phyloP scores from a whole-genome alignment of 2,113 vertebrate genomes.

The Lophochroa leadbeateri region DNA sequence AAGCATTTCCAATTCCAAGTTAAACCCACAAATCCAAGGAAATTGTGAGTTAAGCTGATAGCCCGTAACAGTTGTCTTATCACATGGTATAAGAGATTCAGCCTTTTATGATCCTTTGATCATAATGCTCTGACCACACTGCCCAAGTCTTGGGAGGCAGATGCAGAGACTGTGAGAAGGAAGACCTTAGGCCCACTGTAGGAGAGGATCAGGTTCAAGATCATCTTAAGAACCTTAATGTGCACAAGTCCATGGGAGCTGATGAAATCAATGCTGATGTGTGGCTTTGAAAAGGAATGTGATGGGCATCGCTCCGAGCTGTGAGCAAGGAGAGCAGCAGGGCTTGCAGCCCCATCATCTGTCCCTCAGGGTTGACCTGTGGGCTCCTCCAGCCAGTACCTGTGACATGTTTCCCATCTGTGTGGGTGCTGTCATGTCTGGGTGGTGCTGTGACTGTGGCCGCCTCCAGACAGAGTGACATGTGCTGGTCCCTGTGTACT shows the following conservation, averaged over 20 bases:
- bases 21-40: not conserved
- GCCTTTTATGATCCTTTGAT: not conserved
- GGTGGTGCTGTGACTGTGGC: not conserved
- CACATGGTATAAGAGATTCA: not conserved
- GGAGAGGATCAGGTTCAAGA: not conserved
- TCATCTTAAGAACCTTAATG: not conserved
- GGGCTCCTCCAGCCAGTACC: not conserved
- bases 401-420: not conserved
- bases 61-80: not conserved
- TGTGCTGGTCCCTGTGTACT: not conserved
- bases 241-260: not conserved
- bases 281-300: not conserved
- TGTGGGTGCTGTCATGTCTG: accelerated
- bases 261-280: not conserved
- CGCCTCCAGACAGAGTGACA: accelerated
- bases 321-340: accelerated
- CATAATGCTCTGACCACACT: not conserved
- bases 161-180: not conserved
- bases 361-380: accelerated
- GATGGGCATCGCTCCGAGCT: not conserved
- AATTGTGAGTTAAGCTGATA: conserved; percentile 26
- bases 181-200: not conserved
- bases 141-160: not conserved
- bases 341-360: not conserved
- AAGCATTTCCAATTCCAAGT: not conserved